Conservation (phyloP, 2,113 vertebrate species). For the Microtus oregoni region DNA sequence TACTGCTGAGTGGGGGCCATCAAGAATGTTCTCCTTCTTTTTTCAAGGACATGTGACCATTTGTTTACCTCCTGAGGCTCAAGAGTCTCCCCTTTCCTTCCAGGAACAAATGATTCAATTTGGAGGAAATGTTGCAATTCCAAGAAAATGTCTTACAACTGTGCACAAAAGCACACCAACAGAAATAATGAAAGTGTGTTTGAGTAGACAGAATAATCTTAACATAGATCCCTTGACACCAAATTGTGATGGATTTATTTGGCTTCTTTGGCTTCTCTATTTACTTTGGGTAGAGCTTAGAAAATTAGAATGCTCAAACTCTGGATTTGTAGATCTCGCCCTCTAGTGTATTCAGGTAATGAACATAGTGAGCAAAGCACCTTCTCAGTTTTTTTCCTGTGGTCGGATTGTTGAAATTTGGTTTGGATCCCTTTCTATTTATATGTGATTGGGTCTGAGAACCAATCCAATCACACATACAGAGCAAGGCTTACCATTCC, state of each 20-base stretch:
- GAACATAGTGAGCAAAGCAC: neutral
- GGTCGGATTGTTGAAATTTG: slow-evolving; percentile 12
- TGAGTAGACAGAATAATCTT: slow-evolving; percentile 2
- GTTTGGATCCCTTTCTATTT: neutral
- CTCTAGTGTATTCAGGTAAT: neutral
- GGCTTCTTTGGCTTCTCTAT: neutral
- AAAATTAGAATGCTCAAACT: neutral
- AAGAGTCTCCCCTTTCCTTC: neutral
- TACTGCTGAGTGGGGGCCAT: neutral
- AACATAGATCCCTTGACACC: neutral
- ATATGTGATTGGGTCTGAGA: neutral
- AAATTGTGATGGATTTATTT: slow-evolving; percentile 40
- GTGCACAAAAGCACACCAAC: neutral
- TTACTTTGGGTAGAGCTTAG: neutral
- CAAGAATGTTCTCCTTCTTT: neutral
- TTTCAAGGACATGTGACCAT: neutral
- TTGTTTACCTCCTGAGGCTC: neutral
- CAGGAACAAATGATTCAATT: neutral
- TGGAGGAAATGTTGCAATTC: neutral
- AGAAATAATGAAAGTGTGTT: neutral
- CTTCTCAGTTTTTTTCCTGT: neutral
- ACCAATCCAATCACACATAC: neutral
- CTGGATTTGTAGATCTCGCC: slow-evolving; percentile 29
- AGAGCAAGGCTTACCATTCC: neutral
- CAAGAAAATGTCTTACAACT: neutral